Conservation (phyloP, 2,113 vertebrate genomes). For the Leptosomus discolor region DNA sequence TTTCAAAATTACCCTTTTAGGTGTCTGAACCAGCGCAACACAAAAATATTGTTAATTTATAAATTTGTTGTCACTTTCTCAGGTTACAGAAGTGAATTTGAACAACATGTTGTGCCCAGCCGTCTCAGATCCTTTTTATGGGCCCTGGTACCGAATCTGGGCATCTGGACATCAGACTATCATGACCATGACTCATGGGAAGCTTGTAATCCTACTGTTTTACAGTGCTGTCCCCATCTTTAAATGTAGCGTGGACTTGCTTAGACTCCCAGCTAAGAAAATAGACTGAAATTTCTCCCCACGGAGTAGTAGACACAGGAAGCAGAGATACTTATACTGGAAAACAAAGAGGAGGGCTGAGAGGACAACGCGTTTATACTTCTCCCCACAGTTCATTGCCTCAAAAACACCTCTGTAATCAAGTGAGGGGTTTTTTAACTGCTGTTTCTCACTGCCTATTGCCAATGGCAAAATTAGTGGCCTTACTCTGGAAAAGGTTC, state of each 20-base stretch:
- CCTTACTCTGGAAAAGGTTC: constrained; percentile 49
- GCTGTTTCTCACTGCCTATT: constrained; percentile 52
- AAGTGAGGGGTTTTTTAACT: neutral
- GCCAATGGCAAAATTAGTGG: constrained; percentile 57
- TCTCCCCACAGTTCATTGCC: constrained; percentile 29
- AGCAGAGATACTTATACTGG: neutral
- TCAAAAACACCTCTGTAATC: constrained; percentile 27
- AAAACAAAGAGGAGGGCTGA: constrained; percentile 8
- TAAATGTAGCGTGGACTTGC: constrained; percentile 79
- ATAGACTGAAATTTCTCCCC: constrained; percentile 78
- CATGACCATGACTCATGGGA: constrained; percentile 93
- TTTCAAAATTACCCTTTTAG: neutral
- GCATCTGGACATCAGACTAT: constrained; percentile 94
- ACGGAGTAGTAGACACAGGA: neutral
- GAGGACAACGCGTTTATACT: neutral
- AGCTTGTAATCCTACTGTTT: constrained; percentile 86
- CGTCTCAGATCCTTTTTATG: constrained; percentile 96
- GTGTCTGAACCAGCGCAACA: neutral
- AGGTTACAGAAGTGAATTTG: constrained; percentile 96
- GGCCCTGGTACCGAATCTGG: constrained; percentile 96
- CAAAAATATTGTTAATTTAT: neutral
- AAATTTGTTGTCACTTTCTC: neutral
- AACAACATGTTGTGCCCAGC: constrained; percentile 99
- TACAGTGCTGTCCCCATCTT: constrained; percentile 78
- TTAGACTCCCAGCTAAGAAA: constrained; percentile 89